Evolutionary conservation across 2,113 vertebrate genomes (phyloP).

Genomic region (Pseudopipra pipra): DNA sequence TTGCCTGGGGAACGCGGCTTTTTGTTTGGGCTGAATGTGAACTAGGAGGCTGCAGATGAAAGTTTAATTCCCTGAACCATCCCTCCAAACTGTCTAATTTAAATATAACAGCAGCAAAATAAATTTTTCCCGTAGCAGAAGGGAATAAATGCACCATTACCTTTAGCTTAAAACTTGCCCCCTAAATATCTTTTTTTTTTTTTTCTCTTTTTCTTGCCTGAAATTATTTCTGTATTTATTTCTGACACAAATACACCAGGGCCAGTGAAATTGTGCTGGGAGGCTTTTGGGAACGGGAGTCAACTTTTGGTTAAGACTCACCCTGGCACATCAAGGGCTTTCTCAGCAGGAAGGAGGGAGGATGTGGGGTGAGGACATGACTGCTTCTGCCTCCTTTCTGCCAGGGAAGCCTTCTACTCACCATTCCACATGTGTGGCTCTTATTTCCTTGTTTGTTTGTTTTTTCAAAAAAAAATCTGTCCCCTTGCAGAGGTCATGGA

Average conservation of each 20-base stretch:
- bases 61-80: constrained; percentile 43
- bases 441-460: not conserved
- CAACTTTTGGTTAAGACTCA: not conserved
- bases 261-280: not conserved
- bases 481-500: not conserved
- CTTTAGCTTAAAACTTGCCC: not conserved
- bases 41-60: constrained; percentile 36
- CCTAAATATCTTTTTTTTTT: not conserved
- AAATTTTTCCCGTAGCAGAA: constrained; percentile 14
- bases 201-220: not conserved
- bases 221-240: not conserved
- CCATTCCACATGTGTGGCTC: not conserved
- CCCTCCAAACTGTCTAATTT: constrained; percentile 28
- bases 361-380: not conserved
- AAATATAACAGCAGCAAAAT: constrained; percentile 54
- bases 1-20: constrained; percentile 7
- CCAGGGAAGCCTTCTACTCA: not conserved
- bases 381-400: not conserved
- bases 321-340: not conserved
- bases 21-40: constrained; percentile 18
- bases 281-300: not conserved
- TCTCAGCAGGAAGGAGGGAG: not conserved
- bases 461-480: not conserved
- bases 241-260: not conserved
- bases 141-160: not conserved